Conservation (phyloP, 1,140 invertebrate genomes). For the Stenopsyche tienmushanensis region DNA sequence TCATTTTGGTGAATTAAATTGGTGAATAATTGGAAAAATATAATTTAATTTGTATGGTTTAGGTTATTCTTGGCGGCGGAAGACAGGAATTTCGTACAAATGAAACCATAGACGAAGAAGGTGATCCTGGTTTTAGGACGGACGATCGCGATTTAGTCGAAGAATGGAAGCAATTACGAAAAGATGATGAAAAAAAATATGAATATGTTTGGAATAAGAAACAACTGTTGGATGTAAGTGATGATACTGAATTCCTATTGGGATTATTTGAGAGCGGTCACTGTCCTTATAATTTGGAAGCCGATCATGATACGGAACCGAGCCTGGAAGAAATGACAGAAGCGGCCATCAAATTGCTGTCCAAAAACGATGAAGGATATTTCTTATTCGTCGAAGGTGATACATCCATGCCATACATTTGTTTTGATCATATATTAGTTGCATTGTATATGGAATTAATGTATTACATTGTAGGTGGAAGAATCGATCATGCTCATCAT, state of each 20-base stretch:
- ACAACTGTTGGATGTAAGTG: slow-evolving; percentile 47
- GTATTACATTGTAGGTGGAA: slow-evolving; percentile 51
- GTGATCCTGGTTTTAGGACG: slow-evolving; percentile 52
- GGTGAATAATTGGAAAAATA: too few relatives aligned
- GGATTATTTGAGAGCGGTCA: slow-evolving; percentile 57
- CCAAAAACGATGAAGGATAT: slow-evolving; percentile 67
- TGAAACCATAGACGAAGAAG: slow-evolving; percentile 53
- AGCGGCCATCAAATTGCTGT: slow-evolving; percentile 74
- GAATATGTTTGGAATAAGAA: slow-evolving; percentile 66
- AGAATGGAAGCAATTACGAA: slow-evolving; percentile 52
- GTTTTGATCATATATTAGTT: too few relatives aligned
- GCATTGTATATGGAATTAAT: too few relatives aligned
- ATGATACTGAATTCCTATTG: slow-evolving; percentile 48
- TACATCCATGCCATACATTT: too few relatives aligned
- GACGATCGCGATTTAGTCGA: slow-evolving; percentile 56
- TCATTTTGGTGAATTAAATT: too few relatives aligned
- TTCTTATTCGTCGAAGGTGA: slow-evolving; percentile 70
- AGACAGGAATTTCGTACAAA: slow-evolving; percentile 69
- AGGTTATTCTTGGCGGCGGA: slow-evolving; percentile 74
- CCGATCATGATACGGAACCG: slow-evolving; percentile 59
- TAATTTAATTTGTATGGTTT: too few relatives aligned
- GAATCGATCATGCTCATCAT: slow-evolving; percentile 68
- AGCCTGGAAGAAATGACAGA: slow-evolving; percentile 78
- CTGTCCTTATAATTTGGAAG: slow-evolving; percentile 59
- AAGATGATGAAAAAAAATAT: slow-evolving; percentile 41